Conservation (phyloP, 2,888 invertebrate genomes). For the Chorisops tibialis region DNA sequence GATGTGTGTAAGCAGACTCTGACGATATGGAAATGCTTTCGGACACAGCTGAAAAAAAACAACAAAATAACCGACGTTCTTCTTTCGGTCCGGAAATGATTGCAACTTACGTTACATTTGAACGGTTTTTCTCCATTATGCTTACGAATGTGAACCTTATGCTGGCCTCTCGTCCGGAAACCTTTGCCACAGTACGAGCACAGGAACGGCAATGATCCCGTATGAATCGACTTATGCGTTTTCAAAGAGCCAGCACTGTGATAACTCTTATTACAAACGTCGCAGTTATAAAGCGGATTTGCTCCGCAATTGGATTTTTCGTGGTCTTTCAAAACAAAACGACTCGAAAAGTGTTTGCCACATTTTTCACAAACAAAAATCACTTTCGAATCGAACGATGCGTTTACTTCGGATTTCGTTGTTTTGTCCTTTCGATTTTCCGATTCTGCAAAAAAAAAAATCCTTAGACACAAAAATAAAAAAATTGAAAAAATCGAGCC, state of each 20-base stretch:
- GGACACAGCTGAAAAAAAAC: slow-evolving; percentile 44
- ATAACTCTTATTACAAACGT: slow-evolving; percentile 51
- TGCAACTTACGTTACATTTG: slow-evolving; percentile 50
- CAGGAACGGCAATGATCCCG: slow-evolving; percentile 41
- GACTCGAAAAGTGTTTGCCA: slow-evolving; percentile 48
- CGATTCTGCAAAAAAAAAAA: slow-evolving; percentile 47
- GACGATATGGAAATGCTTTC: slow-evolving; percentile 54
- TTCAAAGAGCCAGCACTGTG: slow-evolving; percentile 52
- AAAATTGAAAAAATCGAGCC: slow-evolving; percentile 39
- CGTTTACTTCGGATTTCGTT: slow-evolving; percentile 29
- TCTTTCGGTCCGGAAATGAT: not conserved
- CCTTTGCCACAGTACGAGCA: slow-evolving; percentile 47
- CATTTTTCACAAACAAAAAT: slow-evolving; percentile 49
- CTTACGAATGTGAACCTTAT: slow-evolving; percentile 48
- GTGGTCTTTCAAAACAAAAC: slow-evolving; percentile 51
- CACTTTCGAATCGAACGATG: slow-evolving; percentile 38
- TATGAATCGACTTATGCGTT: slow-evolving; percentile 53
- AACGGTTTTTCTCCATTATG: slow-evolving; percentile 56
- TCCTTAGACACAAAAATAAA: slow-evolving; percentile 50
- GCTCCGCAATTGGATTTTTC: slow-evolving; percentile 53
- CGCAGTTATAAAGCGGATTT: slow-evolving; percentile 47
- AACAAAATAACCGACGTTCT: slow-evolving; percentile 1
- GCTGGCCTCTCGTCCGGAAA: slow-evolving; percentile 47
- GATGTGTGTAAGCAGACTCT: slow-evolving; percentile 55
- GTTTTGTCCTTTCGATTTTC: slow-evolving; percentile 40